Percentiles rank a stretch among this genome's conserved stretches.
phyloP scores from a whole-genome alignment of 2,888 invertebrate genomes.

The Leptinotarsa haldemani region DNA sequence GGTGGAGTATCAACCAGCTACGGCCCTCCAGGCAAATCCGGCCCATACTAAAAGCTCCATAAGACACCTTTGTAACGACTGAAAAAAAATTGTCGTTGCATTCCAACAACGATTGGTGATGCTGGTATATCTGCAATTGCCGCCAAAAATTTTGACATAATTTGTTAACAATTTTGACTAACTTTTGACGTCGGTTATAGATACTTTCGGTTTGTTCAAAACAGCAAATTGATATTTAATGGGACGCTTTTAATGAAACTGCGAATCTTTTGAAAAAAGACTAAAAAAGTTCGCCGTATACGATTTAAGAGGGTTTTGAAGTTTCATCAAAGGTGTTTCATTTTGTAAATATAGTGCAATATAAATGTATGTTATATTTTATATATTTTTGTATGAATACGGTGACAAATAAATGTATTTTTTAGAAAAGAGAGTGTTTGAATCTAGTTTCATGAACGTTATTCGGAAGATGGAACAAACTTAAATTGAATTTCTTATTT shows the following conservation, averaged over 20 bases:
- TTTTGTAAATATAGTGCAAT: conserved; percentile 62
- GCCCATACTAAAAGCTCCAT: conserved; percentile 61
- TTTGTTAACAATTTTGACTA: conserved; percentile 7
- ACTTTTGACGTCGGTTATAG: conserved; percentile 19
- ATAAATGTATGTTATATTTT: conserved; percentile 57
- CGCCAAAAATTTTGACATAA: conserved; percentile 19
- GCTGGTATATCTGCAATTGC: conserved; percentile 37
- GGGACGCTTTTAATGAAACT: conserved; percentile 39
- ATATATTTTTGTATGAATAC: conserved; percentile 59
- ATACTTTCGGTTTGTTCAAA: conserved; percentile 31
- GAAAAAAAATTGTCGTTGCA: conserved; percentile 17
- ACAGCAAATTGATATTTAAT: conserved; percentile 27
- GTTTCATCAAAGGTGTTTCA: conserved; percentile 43
- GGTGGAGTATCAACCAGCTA: conserved; percentile 63
- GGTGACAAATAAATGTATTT: conserved; percentile 61
- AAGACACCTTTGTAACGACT: conserved; percentile 46
- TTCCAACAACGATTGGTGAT: conserved; percentile 44
- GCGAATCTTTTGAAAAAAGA: conserved; percentile 49
- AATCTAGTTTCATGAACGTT: not conserved
- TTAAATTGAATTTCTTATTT: too few relatives aligned
- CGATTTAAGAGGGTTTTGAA: conserved; percentile 38
- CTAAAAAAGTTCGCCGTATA: conserved; percentile 49
- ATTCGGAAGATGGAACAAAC: not conserved
- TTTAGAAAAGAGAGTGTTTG: conserved; percentile 41
- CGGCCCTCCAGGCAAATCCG: conserved; percentile 66